phyloP scores from a whole-genome alignment of 2,797 vertebrate species.

The Alauda arvensis region DNA sequence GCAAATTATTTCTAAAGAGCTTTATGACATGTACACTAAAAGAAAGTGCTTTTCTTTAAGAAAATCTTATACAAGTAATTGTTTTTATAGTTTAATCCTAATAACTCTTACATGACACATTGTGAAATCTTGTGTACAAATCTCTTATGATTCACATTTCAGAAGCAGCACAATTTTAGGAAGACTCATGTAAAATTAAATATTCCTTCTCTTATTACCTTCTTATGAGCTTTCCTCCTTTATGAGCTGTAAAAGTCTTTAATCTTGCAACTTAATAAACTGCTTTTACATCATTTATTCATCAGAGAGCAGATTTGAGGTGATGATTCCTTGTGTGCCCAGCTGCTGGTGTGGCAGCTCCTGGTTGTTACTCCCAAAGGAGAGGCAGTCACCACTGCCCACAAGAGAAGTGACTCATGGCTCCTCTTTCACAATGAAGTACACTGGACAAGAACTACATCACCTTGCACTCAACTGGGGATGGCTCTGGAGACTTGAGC shows the following conservation, averaged over 20 bases:
- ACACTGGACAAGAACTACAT: not conserved
- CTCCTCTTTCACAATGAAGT: not conserved
- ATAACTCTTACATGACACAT: not conserved
- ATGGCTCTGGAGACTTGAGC: not conserved
- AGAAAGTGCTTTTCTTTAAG: not conserved
- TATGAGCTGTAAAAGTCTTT: not conserved
- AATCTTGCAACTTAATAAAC: not conserved
- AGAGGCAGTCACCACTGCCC: not conserved
- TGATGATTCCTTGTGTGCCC: not conserved
- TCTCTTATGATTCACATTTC: not conserved
- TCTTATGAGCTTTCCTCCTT: not conserved
- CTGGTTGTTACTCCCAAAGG: fast-evolving
- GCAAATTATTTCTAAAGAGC: not conserved
- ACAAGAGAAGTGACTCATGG: not conserved
- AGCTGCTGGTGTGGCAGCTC: not conserved
- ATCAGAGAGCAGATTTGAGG: not conserved
- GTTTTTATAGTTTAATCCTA: not conserved
- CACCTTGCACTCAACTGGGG: not conserved
- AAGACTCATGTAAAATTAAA: not conserved
- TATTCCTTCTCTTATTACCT: not conserved
- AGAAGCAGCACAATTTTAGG: not conserved
- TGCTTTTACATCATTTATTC: not conserved
- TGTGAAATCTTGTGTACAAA: not conserved
- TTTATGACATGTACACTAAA: not conserved
- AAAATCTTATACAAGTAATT: not conserved